Evolutionary conservation across 2,888 invertebrate species (phyloP).

Genomic region (Megastigmus dorsalis): DNA sequence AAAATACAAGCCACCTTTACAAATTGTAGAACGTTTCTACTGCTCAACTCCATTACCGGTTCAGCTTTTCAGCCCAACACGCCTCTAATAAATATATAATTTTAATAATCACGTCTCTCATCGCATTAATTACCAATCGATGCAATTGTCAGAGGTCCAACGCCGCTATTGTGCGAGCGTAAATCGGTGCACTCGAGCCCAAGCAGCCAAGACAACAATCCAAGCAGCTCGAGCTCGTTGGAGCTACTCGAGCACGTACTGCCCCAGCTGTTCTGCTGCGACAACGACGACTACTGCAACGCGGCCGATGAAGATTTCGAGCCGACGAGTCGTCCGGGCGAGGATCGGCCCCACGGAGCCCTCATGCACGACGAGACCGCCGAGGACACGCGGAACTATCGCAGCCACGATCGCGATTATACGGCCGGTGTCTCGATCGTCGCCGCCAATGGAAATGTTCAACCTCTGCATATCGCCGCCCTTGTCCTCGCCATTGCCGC

Average conservation of each 20-base stretch:
- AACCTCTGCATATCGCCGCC: constrained; percentile 63
- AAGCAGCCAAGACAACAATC: constrained; percentile 49
- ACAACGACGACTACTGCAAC: constrained; percentile 65
- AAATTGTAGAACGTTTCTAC: no score
- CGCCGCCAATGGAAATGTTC: constrained; percentile 18
- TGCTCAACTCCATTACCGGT: no score
- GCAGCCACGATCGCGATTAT: background rate
- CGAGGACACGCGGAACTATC: background rate
- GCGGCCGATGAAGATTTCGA: constrained; percentile 57
- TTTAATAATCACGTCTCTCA: no score
- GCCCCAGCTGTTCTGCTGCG: constrained; percentile 65
- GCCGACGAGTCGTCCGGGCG: constrained; percentile 1
- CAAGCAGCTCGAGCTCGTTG: constrained; percentile 49
- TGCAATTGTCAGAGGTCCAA: constrained; percentile 60
- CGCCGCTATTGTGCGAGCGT: constrained; percentile 66
- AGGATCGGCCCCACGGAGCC: background rate
- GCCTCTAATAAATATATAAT: no score
- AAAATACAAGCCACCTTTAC: no score
- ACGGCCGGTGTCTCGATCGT: no score
- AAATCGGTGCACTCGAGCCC: constrained; percentile 63
- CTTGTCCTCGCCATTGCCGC: constrained; percentile 64
- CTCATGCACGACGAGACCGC: background rate
- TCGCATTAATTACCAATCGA: no score
- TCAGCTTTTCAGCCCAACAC: no score
- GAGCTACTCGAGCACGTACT: constrained; percentile 56